Evolutionary conservation across 2,113 vertebrate genomes (phyloP).

Genomic region (Conger conger): DNA sequence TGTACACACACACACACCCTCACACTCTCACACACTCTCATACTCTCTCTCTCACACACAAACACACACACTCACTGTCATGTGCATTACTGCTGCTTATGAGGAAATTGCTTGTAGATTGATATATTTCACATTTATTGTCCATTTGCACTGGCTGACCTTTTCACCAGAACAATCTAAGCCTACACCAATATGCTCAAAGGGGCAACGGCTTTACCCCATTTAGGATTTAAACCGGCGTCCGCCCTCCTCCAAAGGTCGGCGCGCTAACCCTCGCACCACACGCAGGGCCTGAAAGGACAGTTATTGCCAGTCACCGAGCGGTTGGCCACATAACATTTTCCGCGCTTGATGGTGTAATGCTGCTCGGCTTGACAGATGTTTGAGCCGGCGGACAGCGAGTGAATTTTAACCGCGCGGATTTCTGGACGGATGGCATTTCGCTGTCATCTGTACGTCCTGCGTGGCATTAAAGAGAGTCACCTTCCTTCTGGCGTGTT

Average conservation of each 20-base stretch:
- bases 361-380: not conserved
- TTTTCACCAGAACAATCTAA: not conserved
- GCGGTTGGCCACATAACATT: not conserved
- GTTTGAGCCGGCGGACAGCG: not conserved
- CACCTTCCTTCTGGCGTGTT: not conserved
- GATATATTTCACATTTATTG: not conserved
- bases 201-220: not conserved
- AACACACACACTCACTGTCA: too few species aligned
- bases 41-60: too few species aligned
- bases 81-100: too few species aligned
- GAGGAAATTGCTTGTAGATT: not conserved
- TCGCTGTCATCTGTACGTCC: not conserved
- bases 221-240: not conserved
- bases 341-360: not conserved
- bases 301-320: not conserved
- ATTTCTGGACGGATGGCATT: not conserved
- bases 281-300: not conserved
- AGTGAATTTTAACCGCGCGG: not conserved
- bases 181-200: not conserved
- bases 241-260: not conserved
- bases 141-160: not conserved
- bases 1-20: too few species aligned
- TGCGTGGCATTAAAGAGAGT: slow-evolving; percentile 24
- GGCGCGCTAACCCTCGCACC: not conserved
- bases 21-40: too few species aligned